Conservation (phyloP, 1,140 invertebrate genomes). For the Hesperophylax magnus region DNA sequence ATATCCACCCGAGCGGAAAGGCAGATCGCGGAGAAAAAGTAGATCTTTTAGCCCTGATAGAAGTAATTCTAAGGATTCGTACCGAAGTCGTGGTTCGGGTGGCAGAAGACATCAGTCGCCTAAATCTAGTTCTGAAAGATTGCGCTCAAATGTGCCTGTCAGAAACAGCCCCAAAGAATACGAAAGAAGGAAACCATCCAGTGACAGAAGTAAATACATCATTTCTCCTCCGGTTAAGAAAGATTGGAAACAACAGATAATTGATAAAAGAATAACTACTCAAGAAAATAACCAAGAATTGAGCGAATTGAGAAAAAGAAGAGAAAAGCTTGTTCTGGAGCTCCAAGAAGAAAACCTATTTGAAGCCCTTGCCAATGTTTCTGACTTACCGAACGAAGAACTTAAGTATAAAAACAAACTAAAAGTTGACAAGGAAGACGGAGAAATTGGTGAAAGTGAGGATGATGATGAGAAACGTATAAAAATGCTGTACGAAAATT, state of each 20-base stretch:
- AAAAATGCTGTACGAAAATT: constrained; percentile 24
- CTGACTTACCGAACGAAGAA: constrained; percentile 34
- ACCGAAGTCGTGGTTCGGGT: not conserved
- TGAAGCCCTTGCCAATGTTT: constrained; percentile 14
- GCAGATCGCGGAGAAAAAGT: not conserved
- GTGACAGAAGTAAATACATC: not conserved
- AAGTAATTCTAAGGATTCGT: not conserved
- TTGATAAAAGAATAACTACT: not conserved
- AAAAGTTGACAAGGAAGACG: constrained; percentile 65
- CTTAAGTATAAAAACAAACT: constrained; percentile 50
- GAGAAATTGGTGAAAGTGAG: constrained; percentile 69
- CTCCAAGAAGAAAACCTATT: constrained; percentile 30
- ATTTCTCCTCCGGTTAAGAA: not conserved
- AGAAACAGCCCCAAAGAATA: not conserved
- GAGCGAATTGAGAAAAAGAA: constrained; percentile 31
- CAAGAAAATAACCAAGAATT: constrained; percentile 16
- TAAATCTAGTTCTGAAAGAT: not conserved
- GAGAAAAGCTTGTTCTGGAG: constrained; percentile 27
- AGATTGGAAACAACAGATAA: not conserved
- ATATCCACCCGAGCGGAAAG: not conserved
- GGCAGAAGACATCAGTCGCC: not conserved
- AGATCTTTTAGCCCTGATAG: not conserved
- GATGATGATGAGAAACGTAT: constrained; percentile 65
- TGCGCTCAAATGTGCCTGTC: not conserved
- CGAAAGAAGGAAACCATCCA: not conserved